A percentile compares a stretch with the other conserved stretches of the same genome.
Evolutionary conservation across 2,113 vertebrate genomes (phyloP).

Genomic region (Actinemys pallida): DNA sequence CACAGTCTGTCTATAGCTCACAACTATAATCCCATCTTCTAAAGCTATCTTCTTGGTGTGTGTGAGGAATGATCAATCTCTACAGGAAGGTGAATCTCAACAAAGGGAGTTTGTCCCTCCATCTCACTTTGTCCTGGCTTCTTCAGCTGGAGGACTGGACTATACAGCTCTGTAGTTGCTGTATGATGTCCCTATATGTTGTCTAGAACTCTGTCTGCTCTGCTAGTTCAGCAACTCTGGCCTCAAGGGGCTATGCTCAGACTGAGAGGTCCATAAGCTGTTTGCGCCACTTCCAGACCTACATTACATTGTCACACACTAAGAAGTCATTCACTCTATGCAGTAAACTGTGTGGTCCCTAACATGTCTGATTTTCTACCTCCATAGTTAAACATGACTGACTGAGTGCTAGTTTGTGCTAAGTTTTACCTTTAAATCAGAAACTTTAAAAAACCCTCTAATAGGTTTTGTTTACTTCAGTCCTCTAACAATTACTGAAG

Average conservation of each 20-base stretch:
- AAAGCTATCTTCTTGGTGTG: not conserved
- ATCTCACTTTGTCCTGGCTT: not conserved
- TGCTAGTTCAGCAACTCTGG: not conserved
- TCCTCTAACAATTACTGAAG: not conserved
- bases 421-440: not conserved
- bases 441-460: not conserved
- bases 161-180: not conserved
- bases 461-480: not conserved
- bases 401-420: not conserved
- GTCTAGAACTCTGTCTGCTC: not conserved
- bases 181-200: rapidly evolving
- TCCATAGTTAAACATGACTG: not conserved
- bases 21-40: not conserved
- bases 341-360: not conserved
- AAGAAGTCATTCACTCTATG: not conserved
- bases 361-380: not conserved
- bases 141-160: not conserved
- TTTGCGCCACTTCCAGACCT: not conserved
- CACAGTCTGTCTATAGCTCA: not conserved
- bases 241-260: not conserved
- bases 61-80: not conserved
- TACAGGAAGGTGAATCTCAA: not conserved
- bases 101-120: not conserved
- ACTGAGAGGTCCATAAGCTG: not conserved
- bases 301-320: rapidly evolving